Evolutionary conservation across 2,888 invertebrate genomes (phyloP), one percentile per base, ranked within the genome.

Genomic region (Heliconius charithonia): DNA sequence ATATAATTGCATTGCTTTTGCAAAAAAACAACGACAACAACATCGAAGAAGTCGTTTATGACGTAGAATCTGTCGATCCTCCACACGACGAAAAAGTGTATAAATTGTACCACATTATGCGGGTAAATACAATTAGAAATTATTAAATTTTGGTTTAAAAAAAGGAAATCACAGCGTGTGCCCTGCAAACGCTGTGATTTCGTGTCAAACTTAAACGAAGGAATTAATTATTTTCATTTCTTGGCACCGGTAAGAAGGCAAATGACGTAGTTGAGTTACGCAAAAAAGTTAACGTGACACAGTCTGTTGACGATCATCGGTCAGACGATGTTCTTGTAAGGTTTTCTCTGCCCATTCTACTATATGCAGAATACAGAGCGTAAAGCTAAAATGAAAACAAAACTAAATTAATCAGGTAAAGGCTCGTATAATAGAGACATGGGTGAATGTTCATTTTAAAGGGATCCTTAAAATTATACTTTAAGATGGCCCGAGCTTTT

Each of bases 21-120:
- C 62, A 71, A 56, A 51, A 73, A 62, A 59, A 70, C 16, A 12
- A 59, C 27, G 65, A 66, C 25, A 10, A 59, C 27, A 65, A 66
- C 29, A 7, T 29, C 3, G 45, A 75, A n/a, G 19, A 81, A 16
- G 16, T 16, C 69, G 41, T 45, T 16, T 45, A 71, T 29, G 75
- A 77, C 3, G 59, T 80, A 4, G 63, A 75, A 10, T 63, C 81
- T 10, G 25, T 81, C 0, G 75, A 73, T 12, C 77, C 81, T 25
- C 79, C 80, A 1, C 65, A 81, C 41, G 83, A 85, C 19, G 81
- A 83, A 25, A 80, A 82, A 16, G 82, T 84, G 0, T 85, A 85
- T 51, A 41, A 81, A 32, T 63, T 85, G 12, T 85, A 84, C 69
- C 82, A 84, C 75, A 69, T 82, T 19, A 79, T 85, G 76, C 81